These are phyloP conservation scores for Eira barbara DNA, from an alignment of 2,113 vertebrate species.

Conservation along the genomic window DNA sequence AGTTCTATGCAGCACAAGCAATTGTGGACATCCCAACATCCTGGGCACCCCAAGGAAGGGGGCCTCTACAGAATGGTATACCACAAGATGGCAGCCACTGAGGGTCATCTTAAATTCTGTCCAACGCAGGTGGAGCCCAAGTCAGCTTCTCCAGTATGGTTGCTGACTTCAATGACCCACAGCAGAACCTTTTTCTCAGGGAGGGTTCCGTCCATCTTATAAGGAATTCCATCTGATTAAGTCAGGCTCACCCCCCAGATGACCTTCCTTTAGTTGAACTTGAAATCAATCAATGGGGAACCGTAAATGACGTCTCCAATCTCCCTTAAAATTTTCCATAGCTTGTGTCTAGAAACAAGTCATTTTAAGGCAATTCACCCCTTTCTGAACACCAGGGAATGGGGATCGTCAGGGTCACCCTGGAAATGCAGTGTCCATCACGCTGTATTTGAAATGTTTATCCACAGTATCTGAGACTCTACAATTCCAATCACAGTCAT, in stretches of 20 bases:
- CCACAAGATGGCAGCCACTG: not conserved
- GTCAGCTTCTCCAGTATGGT: not conserved
- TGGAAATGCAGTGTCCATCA: accelerated
- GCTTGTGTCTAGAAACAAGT: not conserved
- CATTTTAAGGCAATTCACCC: no score
- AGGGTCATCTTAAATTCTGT: not conserved
- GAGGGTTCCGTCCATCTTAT: no score
- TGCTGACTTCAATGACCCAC: accelerated
- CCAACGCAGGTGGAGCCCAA: accelerated
- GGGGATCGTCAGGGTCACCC: not conserved
- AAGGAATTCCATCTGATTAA: not conserved
- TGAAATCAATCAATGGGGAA: no score
- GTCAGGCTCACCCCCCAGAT: not conserved
- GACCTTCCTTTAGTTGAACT: not conserved
- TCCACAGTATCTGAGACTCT: not conserved
- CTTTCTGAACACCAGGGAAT: no score
- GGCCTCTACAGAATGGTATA: accelerated
- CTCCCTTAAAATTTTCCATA: not conserved
- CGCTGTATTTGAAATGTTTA: not conserved
- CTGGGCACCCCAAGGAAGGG: no score
- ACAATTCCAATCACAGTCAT: not conserved
- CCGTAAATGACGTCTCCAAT: not conserved
- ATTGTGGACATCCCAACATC: not conserved
- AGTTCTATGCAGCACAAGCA: no score
- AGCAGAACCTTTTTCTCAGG: not conserved